Evolutionary conservation across 2,888 invertebrate species (phyloP).

Genomic region (Mythimna pallens): DNA sequence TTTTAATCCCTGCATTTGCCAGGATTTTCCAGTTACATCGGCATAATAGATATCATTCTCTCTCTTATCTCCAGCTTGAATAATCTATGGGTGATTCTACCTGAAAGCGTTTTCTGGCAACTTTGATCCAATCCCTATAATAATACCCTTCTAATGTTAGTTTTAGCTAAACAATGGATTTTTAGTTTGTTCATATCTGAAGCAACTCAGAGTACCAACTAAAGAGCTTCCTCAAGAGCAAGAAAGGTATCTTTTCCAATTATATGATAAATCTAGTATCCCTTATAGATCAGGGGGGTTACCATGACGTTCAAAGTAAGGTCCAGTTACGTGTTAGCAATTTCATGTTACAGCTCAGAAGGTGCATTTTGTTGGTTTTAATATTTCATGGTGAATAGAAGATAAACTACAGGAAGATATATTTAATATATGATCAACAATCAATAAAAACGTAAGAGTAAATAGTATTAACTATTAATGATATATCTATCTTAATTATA

Average conservation of each 20-base stretch:
- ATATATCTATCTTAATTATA: not conserved
- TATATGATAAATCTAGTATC: not conserved
- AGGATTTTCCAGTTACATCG: not conserved
- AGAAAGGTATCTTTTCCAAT: not conserved
- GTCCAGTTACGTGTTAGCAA: not conserved
- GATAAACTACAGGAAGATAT: not conserved
- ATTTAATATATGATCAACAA: not conserved
- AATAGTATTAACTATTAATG: too few relatives aligned
- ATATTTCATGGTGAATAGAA: not conserved
- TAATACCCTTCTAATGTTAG: too few relatives aligned
- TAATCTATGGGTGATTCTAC: too few relatives aligned
- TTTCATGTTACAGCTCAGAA: not conserved
- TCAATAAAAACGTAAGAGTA: not conserved
- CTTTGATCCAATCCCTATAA: too few relatives aligned
- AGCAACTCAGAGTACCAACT: not conserved
- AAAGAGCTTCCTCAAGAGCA: not conserved
- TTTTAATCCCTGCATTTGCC: not conserved
- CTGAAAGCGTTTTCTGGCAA: too few relatives aligned
- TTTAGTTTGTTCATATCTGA: not conserved
- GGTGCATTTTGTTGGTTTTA: not conserved
- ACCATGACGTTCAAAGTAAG: too few relatives aligned
- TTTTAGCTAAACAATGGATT: not conserved
- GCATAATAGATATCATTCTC: not conserved
- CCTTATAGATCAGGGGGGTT: not conserved
- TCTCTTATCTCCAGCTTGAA: not conserved